Evolutionary conservation across 2,797 vertebrate genomes (phyloP).

Genomic region (Coccyzus lansbergi): DNA sequence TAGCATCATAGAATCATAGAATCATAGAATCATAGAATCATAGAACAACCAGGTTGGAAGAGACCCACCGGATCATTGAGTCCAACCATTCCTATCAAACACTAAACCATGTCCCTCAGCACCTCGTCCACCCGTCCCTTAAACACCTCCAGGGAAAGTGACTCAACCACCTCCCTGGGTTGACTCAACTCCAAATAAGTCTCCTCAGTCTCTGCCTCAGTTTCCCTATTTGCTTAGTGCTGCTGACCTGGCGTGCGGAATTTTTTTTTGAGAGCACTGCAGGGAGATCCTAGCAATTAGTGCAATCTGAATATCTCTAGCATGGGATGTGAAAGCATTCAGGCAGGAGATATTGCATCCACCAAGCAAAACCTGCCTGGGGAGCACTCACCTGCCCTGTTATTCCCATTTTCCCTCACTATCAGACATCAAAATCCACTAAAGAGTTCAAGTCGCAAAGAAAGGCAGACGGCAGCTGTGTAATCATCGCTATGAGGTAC

Average conservation of each 20-base stretch:
- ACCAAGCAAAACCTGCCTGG: neutral
- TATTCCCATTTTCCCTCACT: neutral
- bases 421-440: slow-evolving; percentile 1
- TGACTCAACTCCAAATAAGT: neutral
- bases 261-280: neutral
- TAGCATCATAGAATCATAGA: no score
- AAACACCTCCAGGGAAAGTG: no score
- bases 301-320: neutral
- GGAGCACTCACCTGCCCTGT: neutral
- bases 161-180: no score
- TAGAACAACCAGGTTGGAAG: no score
- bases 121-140: no score
- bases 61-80: no score
- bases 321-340: neutral
- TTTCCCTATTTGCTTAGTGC: neutral
- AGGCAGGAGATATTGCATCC: neutral
- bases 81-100: no score
- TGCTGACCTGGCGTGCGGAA: neutral
- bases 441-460: neutral
- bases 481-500: neutral
- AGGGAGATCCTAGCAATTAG: neutral
- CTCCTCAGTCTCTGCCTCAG: neutral
- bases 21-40: no score
- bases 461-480: slow-evolving; percentile 9
- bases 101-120: no score